A percentile compares a stretch with the other conserved stretches of the same genome.
These are phyloP conservation scores for Aricia agestis DNA, from an alignment of 1,140 invertebrate species.

Conservation along the genomic window DNA sequence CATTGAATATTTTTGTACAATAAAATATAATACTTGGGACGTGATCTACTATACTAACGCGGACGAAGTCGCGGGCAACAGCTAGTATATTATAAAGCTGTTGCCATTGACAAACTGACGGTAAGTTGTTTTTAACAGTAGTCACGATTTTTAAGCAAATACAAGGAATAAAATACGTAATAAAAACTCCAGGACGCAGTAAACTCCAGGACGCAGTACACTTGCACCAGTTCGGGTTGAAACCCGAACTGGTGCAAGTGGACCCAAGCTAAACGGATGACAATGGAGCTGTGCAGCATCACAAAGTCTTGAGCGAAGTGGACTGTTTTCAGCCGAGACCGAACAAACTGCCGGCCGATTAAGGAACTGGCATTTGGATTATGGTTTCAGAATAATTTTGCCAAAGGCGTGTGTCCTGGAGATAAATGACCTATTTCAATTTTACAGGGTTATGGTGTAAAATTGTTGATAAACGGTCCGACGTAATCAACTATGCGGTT, in stretches of 20 bases:
- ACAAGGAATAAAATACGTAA: too few species aligned
- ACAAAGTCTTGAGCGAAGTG: conserved; percentile 14
- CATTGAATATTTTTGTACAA: too few species aligned
- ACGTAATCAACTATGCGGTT: conserved; percentile 8
- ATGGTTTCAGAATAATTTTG: conserved; percentile 7
- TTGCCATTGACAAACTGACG: too few species aligned
- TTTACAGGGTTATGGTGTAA: conserved; percentile 5
- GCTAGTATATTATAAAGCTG: too few species aligned
- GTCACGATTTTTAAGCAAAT: too few species aligned
- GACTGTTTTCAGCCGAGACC: conserved; percentile 12
- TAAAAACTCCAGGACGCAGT: too few species aligned
- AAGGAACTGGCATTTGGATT: conserved; percentile 11
- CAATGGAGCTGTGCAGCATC: background rate
- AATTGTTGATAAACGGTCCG: conserved; percentile 9
- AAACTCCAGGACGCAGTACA: too few species aligned
- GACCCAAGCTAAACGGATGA: background rate
- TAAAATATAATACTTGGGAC: too few species aligned
- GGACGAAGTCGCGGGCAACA: too few species aligned
- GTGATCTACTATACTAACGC: too few species aligned
- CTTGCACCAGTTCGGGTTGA: too few species aligned
- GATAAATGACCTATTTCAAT: conserved; percentile 13
- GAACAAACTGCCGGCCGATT: conserved; percentile 12
- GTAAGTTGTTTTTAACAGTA: too few species aligned
- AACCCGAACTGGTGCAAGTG: background rate
- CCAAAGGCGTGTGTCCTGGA: conserved; percentile 6